Percentiles rank a stretch among this genome's conserved stretches.
Evolutionary conservation across 2,888 invertebrate species (phyloP).

Genomic region (Drosophila sordidula): DNA sequence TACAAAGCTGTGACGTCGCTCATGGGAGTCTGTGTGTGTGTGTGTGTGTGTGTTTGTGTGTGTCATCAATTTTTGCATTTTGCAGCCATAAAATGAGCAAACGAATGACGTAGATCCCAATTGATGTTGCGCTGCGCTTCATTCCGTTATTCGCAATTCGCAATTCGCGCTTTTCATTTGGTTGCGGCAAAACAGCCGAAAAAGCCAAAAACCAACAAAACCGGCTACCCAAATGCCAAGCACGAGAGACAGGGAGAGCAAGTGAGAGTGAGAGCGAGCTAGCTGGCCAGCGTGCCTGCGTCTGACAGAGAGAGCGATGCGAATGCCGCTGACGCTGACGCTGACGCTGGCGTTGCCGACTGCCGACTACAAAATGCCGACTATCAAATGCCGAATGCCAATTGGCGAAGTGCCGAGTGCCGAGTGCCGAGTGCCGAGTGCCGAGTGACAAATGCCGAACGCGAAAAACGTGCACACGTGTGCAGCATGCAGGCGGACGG

Average conservation of each 20-base stretch:
- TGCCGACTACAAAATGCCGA: constrained; percentile 7
- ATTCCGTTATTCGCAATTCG: constrained; percentile 35
- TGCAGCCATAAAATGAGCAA: constrained; percentile 63
- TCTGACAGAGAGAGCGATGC: constrained; percentile 20
- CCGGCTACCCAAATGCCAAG: constrained; percentile 40
- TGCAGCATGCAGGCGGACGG: constrained; percentile 58
- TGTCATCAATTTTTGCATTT: constrained; percentile 41
- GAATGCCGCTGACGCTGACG: constrained; percentile 28
- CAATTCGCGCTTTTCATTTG: constrained; percentile 43
- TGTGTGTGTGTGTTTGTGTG: constrained; percentile 20
- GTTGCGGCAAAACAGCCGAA: constrained; percentile 59
- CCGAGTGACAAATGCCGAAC: constrained; percentile 28
- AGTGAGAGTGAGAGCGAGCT: neutral
- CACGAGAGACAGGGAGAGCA: constrained; percentile 11
- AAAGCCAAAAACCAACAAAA: constrained; percentile 36
- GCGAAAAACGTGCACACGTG: constrained; percentile 64
- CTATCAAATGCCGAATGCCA: constrained; percentile 13
- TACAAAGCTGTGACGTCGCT: constrained; percentile 51
- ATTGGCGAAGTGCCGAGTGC: constrained; percentile 20
- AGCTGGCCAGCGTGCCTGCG: constrained; percentile 3
- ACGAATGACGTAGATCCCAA: constrained; percentile 55
- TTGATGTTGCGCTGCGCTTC: constrained; percentile 48
- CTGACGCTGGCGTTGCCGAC: constrained; percentile 1
- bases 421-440: constrained; percentile 24
- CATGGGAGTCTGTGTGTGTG: constrained; percentile 12